These are phyloP conservation scores for Nebria ingens DNA, from an alignment of 1,140 invertebrate genomes.

Conservation along the genomic window DNA sequence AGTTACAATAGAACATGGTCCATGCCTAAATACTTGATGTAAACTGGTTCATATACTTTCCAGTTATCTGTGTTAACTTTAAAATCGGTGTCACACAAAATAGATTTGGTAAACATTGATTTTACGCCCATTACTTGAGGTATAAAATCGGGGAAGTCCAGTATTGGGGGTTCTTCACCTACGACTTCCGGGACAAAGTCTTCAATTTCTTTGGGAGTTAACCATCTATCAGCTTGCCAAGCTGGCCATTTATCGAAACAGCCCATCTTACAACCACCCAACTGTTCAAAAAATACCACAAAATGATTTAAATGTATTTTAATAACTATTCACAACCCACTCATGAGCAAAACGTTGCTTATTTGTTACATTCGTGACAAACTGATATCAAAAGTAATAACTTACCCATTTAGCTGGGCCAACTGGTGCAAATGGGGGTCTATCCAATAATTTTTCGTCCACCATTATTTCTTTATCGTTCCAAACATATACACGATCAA, in stretches of 20 bases:
- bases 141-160: background rate
- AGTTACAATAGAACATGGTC: too few species aligned
- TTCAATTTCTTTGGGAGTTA: constrained; percentile 12
- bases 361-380: constrained; percentile 1
- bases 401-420: constrained; percentile 28
- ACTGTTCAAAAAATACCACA: too few species aligned
- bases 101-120: constrained; percentile 21
- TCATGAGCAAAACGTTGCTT: too few species aligned
- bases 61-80: constrained; percentile 24
- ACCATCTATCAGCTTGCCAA: constrained; percentile 23
- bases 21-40: constrained; percentile 24
- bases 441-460: background rate
- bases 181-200: constrained; percentile 13
- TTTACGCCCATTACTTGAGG: constrained; percentile 24
- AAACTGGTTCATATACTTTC: constrained; percentile 19
- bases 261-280: constrained; percentile 28
- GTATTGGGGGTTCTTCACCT: constrained; percentile 16
- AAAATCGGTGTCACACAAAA: constrained; percentile 22
- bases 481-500: constrained; percentile 23
- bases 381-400: background rate
- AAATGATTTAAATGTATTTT: too few species aligned
- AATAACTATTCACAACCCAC: too few species aligned
- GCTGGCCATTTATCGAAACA: constrained; percentile 28
- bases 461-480: constrained; percentile 17
- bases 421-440: constrained; percentile 23